Evolutionary conservation across 2,797 vertebrate genomes (phyloP).

Genomic region (Artibeus lituratus): DNA sequence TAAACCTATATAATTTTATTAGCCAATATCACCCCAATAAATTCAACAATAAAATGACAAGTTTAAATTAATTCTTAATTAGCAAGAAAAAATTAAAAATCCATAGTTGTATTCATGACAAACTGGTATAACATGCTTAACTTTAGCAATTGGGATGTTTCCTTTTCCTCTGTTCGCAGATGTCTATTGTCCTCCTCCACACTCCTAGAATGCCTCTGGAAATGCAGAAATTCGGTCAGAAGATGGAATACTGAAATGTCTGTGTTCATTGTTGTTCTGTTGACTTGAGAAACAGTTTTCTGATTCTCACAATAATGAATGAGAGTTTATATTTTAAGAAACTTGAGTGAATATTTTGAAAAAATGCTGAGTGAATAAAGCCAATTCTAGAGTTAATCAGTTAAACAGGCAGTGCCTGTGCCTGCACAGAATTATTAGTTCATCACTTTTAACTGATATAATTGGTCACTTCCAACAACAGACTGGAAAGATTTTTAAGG

Average conservation of each 20-base stretch:
- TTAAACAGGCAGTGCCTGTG: not conserved
- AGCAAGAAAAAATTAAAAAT: constrained; percentile 24
- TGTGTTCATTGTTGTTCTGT: constrained; percentile 6
- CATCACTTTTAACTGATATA: constrained; percentile 45
- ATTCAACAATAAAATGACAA: constrained; percentile 39
- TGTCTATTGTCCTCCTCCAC: constrained; percentile 20
- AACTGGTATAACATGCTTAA: not conserved
- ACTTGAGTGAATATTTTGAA: constrained; percentile 23
- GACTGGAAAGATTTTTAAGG: constrained; percentile 55
- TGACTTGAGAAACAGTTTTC: constrained; percentile 42
- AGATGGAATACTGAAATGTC: constrained; percentile 37
- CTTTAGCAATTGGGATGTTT: not conserved
- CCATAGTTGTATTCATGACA: constrained; percentile 25
- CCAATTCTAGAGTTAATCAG: constrained; percentile 18
- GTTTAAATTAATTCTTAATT: constrained; percentile 66
- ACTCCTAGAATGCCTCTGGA: not conserved
- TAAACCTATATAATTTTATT: not conserved
- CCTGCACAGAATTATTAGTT: constrained; percentile 30
- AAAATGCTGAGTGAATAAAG: constrained; percentile 22
- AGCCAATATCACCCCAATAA: not conserved
- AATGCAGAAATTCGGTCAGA: constrained; percentile 29
- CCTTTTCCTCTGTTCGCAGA: not conserved
- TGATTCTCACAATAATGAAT: constrained; percentile 37
- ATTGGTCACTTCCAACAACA: constrained; percentile 22
- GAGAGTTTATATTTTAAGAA: constrained; percentile 34